phyloP scores from a whole-genome alignment of 2,113 vertebrate species.

The Oryzias woworae region DNA sequence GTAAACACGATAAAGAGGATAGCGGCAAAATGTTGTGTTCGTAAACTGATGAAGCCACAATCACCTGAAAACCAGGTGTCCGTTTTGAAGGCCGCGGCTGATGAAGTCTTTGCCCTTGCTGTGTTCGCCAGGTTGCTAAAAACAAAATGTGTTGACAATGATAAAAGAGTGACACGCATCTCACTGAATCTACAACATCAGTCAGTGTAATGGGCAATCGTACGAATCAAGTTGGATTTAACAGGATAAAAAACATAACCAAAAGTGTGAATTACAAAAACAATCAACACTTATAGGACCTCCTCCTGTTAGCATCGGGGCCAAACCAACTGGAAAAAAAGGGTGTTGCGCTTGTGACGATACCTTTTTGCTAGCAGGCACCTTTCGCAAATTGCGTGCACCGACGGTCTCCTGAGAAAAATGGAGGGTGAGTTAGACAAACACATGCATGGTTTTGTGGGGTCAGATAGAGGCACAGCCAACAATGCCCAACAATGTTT shows the following conservation, averaged over 20 bases:
- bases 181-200: background rate
- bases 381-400: constrained; percentile 65
- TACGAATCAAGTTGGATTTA: constrained; percentile 4
- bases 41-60: background rate
- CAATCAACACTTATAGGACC: background rate
- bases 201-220: constrained; percentile 4
- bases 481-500: constrained; percentile 52
- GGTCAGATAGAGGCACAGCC: constrained; percentile 34
- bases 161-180: background rate
- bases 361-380: constrained; percentile 82
- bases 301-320: background rate
- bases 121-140: constrained; percentile 77
- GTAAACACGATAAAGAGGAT: background rate
- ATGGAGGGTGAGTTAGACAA: constrained; percentile 73
- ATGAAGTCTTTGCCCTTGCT: constrained; percentile 88
- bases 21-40: background rate
- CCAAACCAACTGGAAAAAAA: background rate
- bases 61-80: constrained; percentile 90
- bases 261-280: no score
- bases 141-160: constrained; percentile 22
- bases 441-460: constrained; percentile 71
- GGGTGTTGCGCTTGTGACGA: constrained; percentile 56
- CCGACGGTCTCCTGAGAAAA: constrained; percentile 75
- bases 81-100: constrained; percentile 84
- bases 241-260: background rate